Percentiles rank a stretch among this genome's conserved stretches.
Evolutionary conservation across 2,113 vertebrate species (phyloP).

Genomic region (Galbula dea): DNA sequence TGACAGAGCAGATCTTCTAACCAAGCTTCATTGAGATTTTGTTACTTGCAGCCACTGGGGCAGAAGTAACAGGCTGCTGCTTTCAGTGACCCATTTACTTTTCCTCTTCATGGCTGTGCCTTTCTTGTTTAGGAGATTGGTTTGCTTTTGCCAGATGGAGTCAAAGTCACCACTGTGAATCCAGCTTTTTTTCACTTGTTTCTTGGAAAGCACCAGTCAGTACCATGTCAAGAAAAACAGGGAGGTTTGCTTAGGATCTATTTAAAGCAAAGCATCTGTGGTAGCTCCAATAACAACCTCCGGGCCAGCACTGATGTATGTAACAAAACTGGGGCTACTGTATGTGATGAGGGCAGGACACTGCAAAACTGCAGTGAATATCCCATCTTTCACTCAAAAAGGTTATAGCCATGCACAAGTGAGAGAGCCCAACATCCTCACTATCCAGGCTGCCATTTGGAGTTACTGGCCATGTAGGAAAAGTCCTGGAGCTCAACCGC

Average conservation of each 20-base stretch:
- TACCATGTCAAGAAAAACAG: conserved; percentile 75
- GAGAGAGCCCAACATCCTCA: not conserved
- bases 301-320: not conserved
- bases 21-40: not conserved
- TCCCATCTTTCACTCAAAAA: not conserved
- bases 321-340: conserved; percentile 30
- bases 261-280: conserved; percentile 61
- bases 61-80: conserved; percentile 16
- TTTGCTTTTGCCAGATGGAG: conserved; percentile 43
- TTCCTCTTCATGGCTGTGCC: not conserved
- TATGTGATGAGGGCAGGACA: not conserved
- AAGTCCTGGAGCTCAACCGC: not conserved
- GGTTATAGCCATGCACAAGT: not conserved
- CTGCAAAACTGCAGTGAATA: not conserved
- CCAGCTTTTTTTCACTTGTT: conserved; percentile 52
- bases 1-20: not conserved
- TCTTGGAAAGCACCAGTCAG: conserved; percentile 77
- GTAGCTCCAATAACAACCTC: conserved; percentile 52
- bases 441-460: not conserved
- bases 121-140: conserved; percentile 37
- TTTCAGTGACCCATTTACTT: conserved; percentile 1
- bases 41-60: not conserved
- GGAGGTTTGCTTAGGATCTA: conserved; percentile 67
- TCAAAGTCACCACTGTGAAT: conserved; percentile 64
- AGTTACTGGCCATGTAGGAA: not conserved